These are phyloP conservation scores for Tachyglossus aculeatus DNA, from an alignment of 2,797 vertebrate genomes.

Conservation along the genomic window DNA sequence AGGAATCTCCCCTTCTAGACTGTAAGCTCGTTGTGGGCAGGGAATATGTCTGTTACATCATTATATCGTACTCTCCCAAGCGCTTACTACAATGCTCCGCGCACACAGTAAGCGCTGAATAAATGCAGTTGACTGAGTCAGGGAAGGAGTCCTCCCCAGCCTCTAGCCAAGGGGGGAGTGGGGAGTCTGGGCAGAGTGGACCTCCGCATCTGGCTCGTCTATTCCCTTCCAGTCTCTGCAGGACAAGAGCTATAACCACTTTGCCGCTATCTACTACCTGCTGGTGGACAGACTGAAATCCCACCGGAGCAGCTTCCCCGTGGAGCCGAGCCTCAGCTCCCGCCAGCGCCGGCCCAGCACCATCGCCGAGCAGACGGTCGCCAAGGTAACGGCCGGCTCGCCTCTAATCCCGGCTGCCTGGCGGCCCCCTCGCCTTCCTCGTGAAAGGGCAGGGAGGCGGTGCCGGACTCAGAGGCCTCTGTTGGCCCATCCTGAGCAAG, in stretches of 20 bases:
- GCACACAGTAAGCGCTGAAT: no score
- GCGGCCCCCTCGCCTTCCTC: no score
- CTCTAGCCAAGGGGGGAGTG: neutral
- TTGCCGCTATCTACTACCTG: slow-evolving; percentile 98
- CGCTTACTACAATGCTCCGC: no score
- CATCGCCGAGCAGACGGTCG: slow-evolving; percentile 92
- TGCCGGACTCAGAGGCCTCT: no score
- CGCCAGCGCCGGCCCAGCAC: slow-evolving; percentile 94
- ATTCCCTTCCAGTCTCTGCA: slow-evolving; percentile 87
- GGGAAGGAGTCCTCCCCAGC: neutral
- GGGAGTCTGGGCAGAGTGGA: accelerated
- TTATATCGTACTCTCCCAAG: no score
- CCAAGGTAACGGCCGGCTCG: slow-evolving; percentile 83
- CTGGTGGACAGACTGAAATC: slow-evolving; percentile 96
- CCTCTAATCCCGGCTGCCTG: slow-evolving; percentile 8
- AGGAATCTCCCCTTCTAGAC: no score
- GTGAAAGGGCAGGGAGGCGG: no score
- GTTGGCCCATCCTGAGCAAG: no score
- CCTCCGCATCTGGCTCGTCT: slow-evolving; percentile 21
- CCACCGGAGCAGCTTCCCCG: slow-evolving; percentile 95
- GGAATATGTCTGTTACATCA: no score
- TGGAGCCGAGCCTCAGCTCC: slow-evolving; percentile 91
- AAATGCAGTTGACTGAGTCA: no score
- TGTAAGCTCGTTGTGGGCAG: no score
- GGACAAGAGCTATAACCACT: slow-evolving; percentile 99